A percentile compares a stretch with the other conserved stretches of the same genome.
These are phyloP conservation scores for Pollicipes pollicipes DNA, from an alignment of 1,140 invertebrate genomes.

Conservation along the genomic window DNA sequence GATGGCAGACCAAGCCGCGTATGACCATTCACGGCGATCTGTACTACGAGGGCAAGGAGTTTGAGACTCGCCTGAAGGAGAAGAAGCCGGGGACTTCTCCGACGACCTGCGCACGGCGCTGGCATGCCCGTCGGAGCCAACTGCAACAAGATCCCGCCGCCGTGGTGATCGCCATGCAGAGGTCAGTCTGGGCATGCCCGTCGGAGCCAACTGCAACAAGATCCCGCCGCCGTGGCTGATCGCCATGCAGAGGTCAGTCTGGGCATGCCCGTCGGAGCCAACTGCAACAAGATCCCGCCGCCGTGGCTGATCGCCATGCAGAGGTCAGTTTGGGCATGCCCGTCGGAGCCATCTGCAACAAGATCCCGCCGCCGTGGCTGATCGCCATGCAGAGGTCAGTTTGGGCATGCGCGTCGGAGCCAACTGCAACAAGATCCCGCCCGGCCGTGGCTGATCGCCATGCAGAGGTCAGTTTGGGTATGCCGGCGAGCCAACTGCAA, in stretches of 20 bases:
- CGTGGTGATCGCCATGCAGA: conserved; percentile 99
- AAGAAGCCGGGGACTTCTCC: conserved; percentile 94
- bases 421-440: conserved; percentile 70
- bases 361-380: no score
- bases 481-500: conserved; percentile 79
- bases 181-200: no score
- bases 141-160: conserved; percentile 77
- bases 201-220: no score
- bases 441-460: conserved; percentile 99
- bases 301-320: conserved; percentile 99
- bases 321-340: no score
- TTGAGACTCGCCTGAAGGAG: conserved; percentile 90
- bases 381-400: no score
- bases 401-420: conserved; percentile 98
- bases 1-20: conserved; percentile 93
- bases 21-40: conserved; percentile 98
- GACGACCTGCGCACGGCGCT: conserved; percentile 89
- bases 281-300: conserved; percentile 73
- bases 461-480: conserved; percentile 98
- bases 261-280: conserved; percentile 96
- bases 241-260: no score
- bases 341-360: no score
- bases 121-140: conserved; percentile 83
- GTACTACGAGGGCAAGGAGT: conserved; percentile 99
- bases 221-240: no score